phyloP scores from a whole-genome alignment of 2,797 vertebrate genomes.

The Phataginus tricuspis region DNA sequence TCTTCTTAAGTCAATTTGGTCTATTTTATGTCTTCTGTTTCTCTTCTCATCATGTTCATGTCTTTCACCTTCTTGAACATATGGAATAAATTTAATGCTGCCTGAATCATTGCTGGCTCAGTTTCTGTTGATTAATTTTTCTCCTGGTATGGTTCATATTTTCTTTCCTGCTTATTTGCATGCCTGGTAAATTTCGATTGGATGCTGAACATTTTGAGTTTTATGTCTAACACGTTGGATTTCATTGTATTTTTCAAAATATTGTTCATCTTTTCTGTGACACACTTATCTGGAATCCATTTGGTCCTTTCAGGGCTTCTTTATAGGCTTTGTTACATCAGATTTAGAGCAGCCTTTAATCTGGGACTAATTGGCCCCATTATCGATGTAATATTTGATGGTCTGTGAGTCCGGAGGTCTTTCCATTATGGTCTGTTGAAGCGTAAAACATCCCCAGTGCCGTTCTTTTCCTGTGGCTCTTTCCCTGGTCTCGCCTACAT shows the following conservation, averaged over 20 bases:
- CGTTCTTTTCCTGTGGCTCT: background rate
- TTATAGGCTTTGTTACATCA: background rate
- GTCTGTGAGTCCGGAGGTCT: background rate
- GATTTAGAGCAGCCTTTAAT: constrained; percentile 16
- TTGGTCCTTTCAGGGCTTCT: background rate
- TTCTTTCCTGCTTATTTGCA: background rate
- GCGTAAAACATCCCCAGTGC: background rate
- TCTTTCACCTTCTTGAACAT: background rate
- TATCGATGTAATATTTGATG: background rate
- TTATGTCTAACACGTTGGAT: background rate
- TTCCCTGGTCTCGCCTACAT: background rate
- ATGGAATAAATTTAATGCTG: background rate
- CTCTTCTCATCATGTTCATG: background rate
- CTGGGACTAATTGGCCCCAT: background rate
- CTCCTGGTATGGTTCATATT: background rate
- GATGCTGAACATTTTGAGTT: background rate
- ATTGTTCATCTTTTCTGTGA: background rate
- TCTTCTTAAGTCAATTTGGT: background rate
- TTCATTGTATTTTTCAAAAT: background rate
- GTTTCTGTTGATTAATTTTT: constrained; percentile 7
- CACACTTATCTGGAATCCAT: background rate
- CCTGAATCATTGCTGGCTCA: background rate
- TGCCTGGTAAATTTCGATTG: background rate
- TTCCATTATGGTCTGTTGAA: background rate
- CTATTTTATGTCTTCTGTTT: background rate